A percentile compares a stretch with the other conserved stretches of the same genome.
Conservation (phyloP, 1,140 invertebrate genomes). For the Streblospio benedicti region DNA sequence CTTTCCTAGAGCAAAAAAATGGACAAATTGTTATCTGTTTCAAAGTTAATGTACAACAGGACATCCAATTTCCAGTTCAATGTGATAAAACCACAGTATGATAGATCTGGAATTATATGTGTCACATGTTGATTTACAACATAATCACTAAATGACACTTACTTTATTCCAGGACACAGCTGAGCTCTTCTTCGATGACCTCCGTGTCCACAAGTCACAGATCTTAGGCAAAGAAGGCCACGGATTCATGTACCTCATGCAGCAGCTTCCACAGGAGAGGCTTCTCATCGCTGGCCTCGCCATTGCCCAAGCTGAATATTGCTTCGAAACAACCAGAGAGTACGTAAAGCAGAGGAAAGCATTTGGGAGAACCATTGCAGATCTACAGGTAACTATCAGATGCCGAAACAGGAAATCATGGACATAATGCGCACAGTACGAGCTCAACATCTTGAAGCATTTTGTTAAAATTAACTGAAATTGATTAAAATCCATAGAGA, state of each 20-base stretch:
- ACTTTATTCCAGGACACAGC: constrained; percentile 49
- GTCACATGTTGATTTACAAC: too few relatives aligned
- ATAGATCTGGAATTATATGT: too few relatives aligned
- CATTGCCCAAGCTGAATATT: constrained; percentile 45
- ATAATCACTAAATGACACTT: too few relatives aligned
- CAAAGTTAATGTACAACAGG: too few relatives aligned
- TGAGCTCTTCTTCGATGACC: constrained; percentile 52
- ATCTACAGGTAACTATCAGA: constrained; percentile 42
- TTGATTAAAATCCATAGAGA: too few relatives aligned
- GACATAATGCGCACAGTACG: too few relatives aligned
- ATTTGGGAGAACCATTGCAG: constrained; percentile 48
- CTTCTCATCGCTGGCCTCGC: constrained; percentile 45
- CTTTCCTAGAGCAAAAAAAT: too few relatives aligned
- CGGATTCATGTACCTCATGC: constrained; percentile 52
- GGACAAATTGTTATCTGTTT: too few relatives aligned
- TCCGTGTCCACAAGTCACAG: constrained; percentile 44
- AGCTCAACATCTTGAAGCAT: not conserved
- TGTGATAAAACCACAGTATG: too few relatives aligned
- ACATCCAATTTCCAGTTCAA: too few relatives aligned
- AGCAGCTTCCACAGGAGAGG: constrained; percentile 50
- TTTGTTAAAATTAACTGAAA: too few relatives aligned
- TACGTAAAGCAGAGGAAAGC: constrained; percentile 49
- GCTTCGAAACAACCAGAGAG: constrained; percentile 49
- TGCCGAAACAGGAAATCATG: too few relatives aligned
- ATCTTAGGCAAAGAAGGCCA: constrained; percentile 48